Evolutionary conservation across 2,888 invertebrate genomes (phyloP).

Genomic region (Odontothrips loti): DNA sequence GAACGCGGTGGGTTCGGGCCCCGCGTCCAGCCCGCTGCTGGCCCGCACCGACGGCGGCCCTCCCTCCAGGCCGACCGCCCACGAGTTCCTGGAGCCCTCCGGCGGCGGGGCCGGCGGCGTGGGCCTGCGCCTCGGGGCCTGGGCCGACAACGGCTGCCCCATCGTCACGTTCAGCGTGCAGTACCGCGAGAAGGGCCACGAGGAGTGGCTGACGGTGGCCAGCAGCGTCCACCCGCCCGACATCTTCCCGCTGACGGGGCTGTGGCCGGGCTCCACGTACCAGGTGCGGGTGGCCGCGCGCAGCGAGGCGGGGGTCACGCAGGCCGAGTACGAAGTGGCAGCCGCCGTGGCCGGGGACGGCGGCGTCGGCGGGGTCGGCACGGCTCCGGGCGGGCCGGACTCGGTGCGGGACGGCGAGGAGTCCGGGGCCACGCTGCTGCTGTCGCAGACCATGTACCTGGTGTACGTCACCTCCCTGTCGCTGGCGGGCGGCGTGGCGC

Average conservation of each 20-base stretch:
- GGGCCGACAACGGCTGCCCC: slow-evolving; percentile 43
- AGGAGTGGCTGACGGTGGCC: slow-evolving; percentile 42
- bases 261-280: slow-evolving; percentile 45
- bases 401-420: slow-evolving; percentile 2
- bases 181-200: slow-evolving; percentile 42
- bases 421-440: neutral
- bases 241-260: slow-evolving; percentile 41
- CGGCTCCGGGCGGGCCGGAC: neutral
- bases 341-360: slow-evolving; percentile 5
- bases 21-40: slow-evolving; percentile 42
- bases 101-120: slow-evolving; percentile 42
- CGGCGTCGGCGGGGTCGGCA: neutral
- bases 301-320: slow-evolving; percentile 43
- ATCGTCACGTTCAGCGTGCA: slow-evolving; percentile 44
- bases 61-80: slow-evolving; percentile 42
- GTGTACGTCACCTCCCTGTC: slow-evolving; percentile 13
- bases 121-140: slow-evolving; percentile 43
- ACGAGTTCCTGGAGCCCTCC: slow-evolving; percentile 42
- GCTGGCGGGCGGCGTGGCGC: slow-evolving; percentile 2
- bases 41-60: slow-evolving; percentile 43
- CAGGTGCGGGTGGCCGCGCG: slow-evolving; percentile 42
- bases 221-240: slow-evolving; percentile 30
- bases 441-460: slow-evolving; percentile 18
- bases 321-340: slow-evolving; percentile 41
- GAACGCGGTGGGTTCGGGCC: slow-evolving; percentile 43